phyloP scores from a whole-genome alignment of 2,888 invertebrate genomes.

The Dasysyrphus tricinctus region DNA sequence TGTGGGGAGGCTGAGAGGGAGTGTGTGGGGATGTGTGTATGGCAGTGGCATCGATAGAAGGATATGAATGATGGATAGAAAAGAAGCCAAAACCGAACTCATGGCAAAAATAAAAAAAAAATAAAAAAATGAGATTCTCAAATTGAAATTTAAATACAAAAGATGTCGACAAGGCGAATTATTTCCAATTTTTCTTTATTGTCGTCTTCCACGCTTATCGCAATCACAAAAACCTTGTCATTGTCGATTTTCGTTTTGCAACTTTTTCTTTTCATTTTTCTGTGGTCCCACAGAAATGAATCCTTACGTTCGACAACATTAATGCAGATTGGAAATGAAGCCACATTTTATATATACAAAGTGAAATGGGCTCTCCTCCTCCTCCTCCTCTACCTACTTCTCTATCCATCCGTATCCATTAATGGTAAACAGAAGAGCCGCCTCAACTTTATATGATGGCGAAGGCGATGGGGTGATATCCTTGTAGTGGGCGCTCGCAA shows the following conservation, averaged over 20 bases:
- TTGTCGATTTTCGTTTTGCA: constrained; percentile 21
- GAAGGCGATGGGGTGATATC: constrained; percentile 12
- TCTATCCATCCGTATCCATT: constrained; percentile 53
- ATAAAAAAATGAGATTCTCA: constrained; percentile 2
- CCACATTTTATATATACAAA: constrained; percentile 66
- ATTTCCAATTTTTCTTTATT: constrained; percentile 73
- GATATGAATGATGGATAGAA: constrained; percentile 29
- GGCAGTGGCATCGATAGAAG: background rate
- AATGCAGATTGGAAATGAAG: constrained; percentile 74
- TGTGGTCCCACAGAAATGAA: constrained; percentile 54
- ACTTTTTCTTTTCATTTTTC: constrained; percentile 3
- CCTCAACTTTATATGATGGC: constrained; percentile 21
- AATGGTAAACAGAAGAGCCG: constrained; percentile 56
- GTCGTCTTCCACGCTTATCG: constrained; percentile 35
- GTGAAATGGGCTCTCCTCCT: constrained; percentile 56
- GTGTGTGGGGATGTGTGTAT: background rate
- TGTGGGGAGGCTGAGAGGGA: background rate
- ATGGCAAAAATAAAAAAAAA: constrained; percentile 7
- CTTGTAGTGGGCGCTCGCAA: background rate
- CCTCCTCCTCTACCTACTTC: background rate
- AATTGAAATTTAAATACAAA: constrained; percentile 73
- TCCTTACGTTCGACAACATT: constrained; percentile 72
- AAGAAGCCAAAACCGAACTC: constrained; percentile 40
- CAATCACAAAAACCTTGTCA: constrained; percentile 9
- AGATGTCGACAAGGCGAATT: constrained; percentile 72